Percentiles rank a stretch among this genome's conserved stretches.
These are phyloP conservation scores for Lasius platythorax DNA, from an alignment of 2,888 invertebrate genomes.

Conservation along the genomic window DNA sequence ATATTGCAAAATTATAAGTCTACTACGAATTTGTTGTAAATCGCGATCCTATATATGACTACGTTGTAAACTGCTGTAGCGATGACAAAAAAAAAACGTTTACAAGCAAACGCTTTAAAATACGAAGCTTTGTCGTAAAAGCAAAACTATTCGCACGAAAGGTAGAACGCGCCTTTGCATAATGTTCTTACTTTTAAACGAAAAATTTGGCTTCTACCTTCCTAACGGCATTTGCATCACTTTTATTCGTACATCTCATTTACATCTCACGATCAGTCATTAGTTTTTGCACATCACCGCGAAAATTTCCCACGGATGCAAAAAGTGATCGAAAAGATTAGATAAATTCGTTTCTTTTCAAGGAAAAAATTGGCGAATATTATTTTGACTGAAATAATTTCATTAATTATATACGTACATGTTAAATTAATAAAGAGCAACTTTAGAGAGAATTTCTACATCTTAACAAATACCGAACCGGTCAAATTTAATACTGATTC, in stretches of 20 bases:
- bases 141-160: conserved; percentile 14
- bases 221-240: conserved; percentile 33
- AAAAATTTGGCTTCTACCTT: conserved; percentile 17
- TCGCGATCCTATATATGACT: neutral
- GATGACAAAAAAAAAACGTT: conserved; percentile 10
- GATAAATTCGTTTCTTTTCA: conserved; percentile 3
- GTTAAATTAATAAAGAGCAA: neutral
- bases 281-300: conserved; percentile 28
- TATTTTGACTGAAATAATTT: conserved; percentile 15
- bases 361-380: neutral
- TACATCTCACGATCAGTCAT: conserved; percentile 24
- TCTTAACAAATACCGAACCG: neutral
- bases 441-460: neutral
- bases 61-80: neutral
- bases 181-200: conserved; percentile 29
- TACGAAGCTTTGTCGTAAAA: conserved; percentile 18
- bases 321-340: neutral
- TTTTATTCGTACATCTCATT: conserved; percentile 25
- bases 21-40: neutral
- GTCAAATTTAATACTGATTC: neutral
- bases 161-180: conserved; percentile 19
- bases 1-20: conserved; percentile 4
- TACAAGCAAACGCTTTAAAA: conserved; percentile 23
- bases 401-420: neutral
- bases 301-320: neutral